phyloP scores from a whole-genome alignment of 2,888 invertebrate species.

The Heteromurus nitidus region DNA sequence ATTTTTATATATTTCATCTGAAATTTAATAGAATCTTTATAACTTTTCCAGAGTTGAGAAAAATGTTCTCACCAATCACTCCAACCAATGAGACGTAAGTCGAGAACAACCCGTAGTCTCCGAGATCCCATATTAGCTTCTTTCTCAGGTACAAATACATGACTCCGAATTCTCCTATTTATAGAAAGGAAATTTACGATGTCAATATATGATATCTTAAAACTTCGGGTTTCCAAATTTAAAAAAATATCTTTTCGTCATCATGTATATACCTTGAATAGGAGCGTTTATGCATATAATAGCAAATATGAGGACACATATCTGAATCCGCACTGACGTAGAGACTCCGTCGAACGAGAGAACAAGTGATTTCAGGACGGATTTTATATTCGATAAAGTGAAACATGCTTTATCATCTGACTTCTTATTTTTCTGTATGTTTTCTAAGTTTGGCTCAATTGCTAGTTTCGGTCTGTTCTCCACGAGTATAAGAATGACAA shows the following conservation, averaged over 20 bases:
- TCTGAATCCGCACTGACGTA: constrained; percentile 26
- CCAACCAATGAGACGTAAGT: constrained; percentile 66
- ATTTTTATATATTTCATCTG: too few species aligned
- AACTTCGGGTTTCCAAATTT: background rate
- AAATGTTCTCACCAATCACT: constrained; percentile 35
- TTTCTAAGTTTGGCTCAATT: background rate
- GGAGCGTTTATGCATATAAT: constrained; percentile 65
- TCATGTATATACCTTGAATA: constrained; percentile 57
- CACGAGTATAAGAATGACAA: constrained; percentile 43
- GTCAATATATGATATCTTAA: background rate
- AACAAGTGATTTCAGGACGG: constrained; percentile 30
- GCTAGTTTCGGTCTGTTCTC: constrained; percentile 27
- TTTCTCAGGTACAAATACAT: constrained; percentile 67
- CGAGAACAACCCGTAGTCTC: constrained; percentile 65
- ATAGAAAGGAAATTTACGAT: background rate
- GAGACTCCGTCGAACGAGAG: constrained; percentile 43
- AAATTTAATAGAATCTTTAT: background rate
- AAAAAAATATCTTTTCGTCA: background rate
- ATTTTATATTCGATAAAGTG: constrained; percentile 23
- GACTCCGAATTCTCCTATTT: constrained; percentile 68
- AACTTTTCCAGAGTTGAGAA: background rate
- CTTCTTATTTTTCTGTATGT: background rate
- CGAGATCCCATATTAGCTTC: constrained; percentile 63
- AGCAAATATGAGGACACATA: constrained; percentile 52
- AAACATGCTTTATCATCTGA: background rate